Conservation (phyloP, 1,140 invertebrate species). For the Popillia japonica region DNA sequence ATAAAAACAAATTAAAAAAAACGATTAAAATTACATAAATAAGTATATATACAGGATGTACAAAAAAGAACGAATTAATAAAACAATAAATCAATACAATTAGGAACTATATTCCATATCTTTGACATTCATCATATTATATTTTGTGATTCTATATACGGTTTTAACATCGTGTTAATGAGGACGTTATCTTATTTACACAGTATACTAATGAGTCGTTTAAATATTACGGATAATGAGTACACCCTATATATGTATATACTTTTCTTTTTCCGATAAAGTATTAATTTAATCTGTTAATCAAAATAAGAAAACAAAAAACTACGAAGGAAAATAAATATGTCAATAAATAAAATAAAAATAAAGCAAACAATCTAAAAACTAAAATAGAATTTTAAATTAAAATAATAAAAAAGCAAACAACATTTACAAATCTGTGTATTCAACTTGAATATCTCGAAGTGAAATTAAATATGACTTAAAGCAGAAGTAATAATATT, state of each 20-base stretch:
- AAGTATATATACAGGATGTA: slow-evolving; percentile 17
- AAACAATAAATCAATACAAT: not conserved
- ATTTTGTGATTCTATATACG: slow-evolving; percentile 29
- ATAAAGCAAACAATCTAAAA: slow-evolving; percentile 44
- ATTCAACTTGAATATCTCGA: slow-evolving; percentile 13
- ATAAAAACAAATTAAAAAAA: slow-evolving; percentile 5
- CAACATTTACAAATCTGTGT: slow-evolving; percentile 46
- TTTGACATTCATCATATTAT: not conserved
- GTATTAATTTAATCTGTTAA: slow-evolving; percentile 2
- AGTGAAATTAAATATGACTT: slow-evolving; percentile 22
- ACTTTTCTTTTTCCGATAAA: not conserved
- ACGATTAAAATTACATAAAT: not conserved
- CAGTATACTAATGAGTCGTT: not conserved
- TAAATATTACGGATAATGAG: slow-evolving; percentile 14
- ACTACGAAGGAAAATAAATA: slow-evolving; percentile 30
- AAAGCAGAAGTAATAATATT: slow-evolving; percentile 36
- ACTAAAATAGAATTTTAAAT: slow-evolving; percentile 47
- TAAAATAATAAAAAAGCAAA: slow-evolving; percentile 47
- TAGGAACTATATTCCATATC: slow-evolving; percentile 22
- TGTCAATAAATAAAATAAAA: slow-evolving; percentile 30
- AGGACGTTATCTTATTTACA: not conserved
- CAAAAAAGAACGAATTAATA: slow-evolving; percentile 9
- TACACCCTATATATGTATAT: slow-evolving; percentile 30
- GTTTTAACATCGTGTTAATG: not conserved
- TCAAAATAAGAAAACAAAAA: not conserved